Base-by-base conservation (phyloP, 2,797 vertebrate genomes). In the Sus cebifrons region DNA sequence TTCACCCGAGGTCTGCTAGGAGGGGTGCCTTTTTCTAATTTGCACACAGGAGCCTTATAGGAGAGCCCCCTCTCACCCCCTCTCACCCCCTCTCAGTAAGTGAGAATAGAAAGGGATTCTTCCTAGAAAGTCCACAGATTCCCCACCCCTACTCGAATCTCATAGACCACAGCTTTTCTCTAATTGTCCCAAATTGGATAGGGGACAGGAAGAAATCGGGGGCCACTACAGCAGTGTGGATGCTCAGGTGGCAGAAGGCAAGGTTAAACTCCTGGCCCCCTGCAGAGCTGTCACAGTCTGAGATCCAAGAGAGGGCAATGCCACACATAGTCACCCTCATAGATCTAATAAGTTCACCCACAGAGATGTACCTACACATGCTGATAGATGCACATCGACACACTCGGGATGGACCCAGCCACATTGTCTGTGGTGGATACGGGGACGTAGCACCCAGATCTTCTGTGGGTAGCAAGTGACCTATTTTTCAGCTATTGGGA, bases 291-390 rank as follows among this genome's bases (percentile, higher is more conserved):
- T 58, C 17, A 68, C 1, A 4, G 32, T 40, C 54, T 25, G 44
- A 62, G n/a, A 78, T 74, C 8, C 17, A 67, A 65, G 29, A 89
- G 32, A 94, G 73, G 44, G 1, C 3, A 74, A 27, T 44, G 16
- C 9, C 20, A 60, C 14, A 15, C 1, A 65, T 32, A 62, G n/a
- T 68, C 9, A 64, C 21, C 7, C 5, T 54, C 36, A 68, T 21
- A 65, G 25, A 32, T 11, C 77, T 3, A 2, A 2, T 36, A 23
- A 20, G 56, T 4, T 0, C 11, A 49, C 5, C n/a, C 9, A 3
- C 67, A 77, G 2, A n/a, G 5, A 2, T 2, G 29, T 9, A 86
- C 27, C 36, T 36, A 65, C 49, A 54, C 36, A 23, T 27, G 11
- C 29, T 23, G 5, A 23, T 20, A 71, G 23, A 21, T 1, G 0